phyloP scores from a whole-genome alignment of 2,888 invertebrate genomes.

The Tipula unca region DNA sequence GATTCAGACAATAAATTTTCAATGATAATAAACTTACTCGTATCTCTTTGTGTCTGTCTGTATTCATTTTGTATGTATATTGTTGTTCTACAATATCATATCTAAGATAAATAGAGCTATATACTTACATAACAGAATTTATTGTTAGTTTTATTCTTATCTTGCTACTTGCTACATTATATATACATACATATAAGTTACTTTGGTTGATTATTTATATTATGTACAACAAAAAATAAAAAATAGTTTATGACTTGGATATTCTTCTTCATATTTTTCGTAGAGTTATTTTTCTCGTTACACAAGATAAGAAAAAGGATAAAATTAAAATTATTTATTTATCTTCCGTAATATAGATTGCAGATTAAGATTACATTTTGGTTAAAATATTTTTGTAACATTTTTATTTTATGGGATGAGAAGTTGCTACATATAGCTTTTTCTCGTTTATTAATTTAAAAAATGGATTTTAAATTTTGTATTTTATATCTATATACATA shows the following conservation, averaged over 20 bases:
- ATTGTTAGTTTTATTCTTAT: neutral
- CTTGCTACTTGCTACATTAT: too few relatives aligned
- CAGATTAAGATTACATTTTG: too few relatives aligned
- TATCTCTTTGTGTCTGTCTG: neutral
- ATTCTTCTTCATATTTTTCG: neutral
- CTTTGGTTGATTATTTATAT: neutral
- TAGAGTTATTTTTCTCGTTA: neutral
- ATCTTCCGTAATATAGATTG: neutral
- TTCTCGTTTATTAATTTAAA: too few relatives aligned
- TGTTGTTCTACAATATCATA: neutral
- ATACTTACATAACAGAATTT: neutral
- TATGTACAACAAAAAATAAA: neutral
- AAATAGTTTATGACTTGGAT: neutral
- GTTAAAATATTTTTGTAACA: too few relatives aligned
- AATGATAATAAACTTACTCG: neutral
- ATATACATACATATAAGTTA: neutral
- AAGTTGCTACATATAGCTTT: too few relatives aligned
- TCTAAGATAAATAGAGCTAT: neutral
- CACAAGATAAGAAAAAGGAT: too few relatives aligned
- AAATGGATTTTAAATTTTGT: neutral
- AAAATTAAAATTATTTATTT: neutral
- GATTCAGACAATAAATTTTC: neutral
- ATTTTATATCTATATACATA: too few relatives aligned
- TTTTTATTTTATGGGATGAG: too few relatives aligned
- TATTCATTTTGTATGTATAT: neutral